Evolutionary conservation across 92 coral and sea anemone genomes (phyloP).

Genomic region (Palythoa grandis): DNA sequence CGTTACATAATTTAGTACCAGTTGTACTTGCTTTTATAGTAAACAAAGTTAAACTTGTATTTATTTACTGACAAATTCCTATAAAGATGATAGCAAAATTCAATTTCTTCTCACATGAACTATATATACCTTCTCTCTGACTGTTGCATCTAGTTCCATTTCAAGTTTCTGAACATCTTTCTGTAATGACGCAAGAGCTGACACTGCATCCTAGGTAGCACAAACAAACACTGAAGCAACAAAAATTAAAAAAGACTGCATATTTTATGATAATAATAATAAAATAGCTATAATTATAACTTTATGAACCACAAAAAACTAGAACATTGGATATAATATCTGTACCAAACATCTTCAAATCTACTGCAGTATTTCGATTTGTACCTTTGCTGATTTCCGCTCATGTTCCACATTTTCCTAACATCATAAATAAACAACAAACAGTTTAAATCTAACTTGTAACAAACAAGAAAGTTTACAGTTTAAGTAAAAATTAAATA

Average conservation of each 20-base stretch:
- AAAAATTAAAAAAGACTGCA: not conserved
- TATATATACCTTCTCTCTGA: slow-evolving; percentile 82
- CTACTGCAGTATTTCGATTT: not conserved
- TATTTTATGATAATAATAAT: not conserved
- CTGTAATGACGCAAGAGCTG: slow-evolving; percentile 77
- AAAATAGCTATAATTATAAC: not conserved
- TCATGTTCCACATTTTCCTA: slow-evolving; percentile 90
- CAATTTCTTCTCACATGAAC: too few relatives aligned
- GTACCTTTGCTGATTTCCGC: slow-evolving; percentile 81
- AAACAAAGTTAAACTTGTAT: too few relatives aligned
- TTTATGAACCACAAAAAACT: not conserved
- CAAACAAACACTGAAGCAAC: too few relatives aligned
- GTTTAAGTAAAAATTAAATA: too few relatives aligned
- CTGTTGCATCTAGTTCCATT: slow-evolving; percentile 85
- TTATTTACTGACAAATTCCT: too few relatives aligned
- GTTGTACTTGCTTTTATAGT: too few relatives aligned
- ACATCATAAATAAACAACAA: not conserved
- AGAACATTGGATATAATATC: too few relatives aligned
- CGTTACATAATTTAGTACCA: too few relatives aligned
- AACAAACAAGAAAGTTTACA: not conserved
- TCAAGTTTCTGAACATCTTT: slow-evolving; percentile 88
- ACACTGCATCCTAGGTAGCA: slow-evolving; percentile 73
- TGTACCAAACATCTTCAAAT: too few relatives aligned
- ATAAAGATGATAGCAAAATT: too few relatives aligned
- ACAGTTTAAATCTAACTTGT: not conserved